Evolutionary conservation across 2,888 invertebrate species (phyloP).

Genomic region (Lasioglossum villosulum): DNA sequence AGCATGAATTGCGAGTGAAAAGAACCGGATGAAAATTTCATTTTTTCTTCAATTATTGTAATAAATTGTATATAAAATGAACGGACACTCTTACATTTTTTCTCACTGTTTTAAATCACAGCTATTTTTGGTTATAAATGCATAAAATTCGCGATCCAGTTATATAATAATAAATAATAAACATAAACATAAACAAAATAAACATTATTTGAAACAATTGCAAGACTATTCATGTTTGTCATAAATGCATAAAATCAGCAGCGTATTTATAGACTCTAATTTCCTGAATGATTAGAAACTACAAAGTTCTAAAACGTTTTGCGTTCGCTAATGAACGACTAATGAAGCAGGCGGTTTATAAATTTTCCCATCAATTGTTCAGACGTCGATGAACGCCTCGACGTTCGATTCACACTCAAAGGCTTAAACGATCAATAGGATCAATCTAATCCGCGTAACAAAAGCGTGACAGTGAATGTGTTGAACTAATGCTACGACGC

Average conservation of each 20-base stretch:
- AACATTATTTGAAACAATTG: background rate
- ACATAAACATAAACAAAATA: too few relatives aligned
- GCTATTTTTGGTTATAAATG: too few relatives aligned
- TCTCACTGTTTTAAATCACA: background rate
- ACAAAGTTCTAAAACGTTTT: background rate
- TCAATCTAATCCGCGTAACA: background rate
- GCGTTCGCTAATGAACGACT: background rate
- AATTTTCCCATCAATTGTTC: background rate
- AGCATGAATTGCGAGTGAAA: background rate
- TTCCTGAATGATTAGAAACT: background rate
- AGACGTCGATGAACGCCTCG: background rate
- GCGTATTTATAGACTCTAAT: too few relatives aligned
- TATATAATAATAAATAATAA: too few relatives aligned
- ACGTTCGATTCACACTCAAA: background rate
- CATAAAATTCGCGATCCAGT: too few relatives aligned
- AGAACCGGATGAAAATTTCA: background rate
- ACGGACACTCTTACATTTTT: background rate
- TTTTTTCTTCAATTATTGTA: background rate
- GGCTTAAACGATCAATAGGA: background rate
- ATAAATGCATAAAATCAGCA: background rate
- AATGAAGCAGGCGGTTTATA: background rate
- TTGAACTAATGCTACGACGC: slow-evolving; percentile 7
- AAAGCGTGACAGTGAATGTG: background rate
- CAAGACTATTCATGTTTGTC: background rate
- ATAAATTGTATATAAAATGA: background rate